Evolutionary conservation across 2,888 invertebrate genomes (phyloP), one percentile per base, ranked within the genome.

Genomic region (Diabrotica balteata): DNA sequence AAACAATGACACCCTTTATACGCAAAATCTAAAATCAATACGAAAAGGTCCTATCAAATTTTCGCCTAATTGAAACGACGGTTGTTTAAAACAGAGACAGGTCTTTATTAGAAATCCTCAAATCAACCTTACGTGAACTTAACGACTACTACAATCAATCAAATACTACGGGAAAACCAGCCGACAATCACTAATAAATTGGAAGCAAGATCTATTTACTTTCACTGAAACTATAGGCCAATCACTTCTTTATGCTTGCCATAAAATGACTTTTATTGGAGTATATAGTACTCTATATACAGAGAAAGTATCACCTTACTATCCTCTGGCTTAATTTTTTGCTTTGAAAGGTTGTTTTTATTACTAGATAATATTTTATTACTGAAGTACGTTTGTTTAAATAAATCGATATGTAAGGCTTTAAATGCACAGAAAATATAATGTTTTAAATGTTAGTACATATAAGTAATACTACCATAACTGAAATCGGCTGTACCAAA

Each of bases 131-230:
- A 64, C 64, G 52, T 54, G 62, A 62, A 59, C 47, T 45, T 64
- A 64, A 32, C 32, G 46, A 59, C 59, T 11, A 45, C 50, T 52
- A 50, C 10, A 47, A 50, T 58, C 57, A 63, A 63, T 63, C 63
- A 57, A 64, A 51, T 58, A 17, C 59, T 53, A 44, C 6, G 52
- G 59, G 52, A 17, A 64, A 59, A 64, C 47, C 43, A 59, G 44
- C 47, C 55, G 46, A 52, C 53, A 43, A 52, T 64, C 49, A 46
- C 7, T 50, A 51, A 51, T 60, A 22, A 61, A 50, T 61, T 63
- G 49, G 5, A 55, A 63, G 43, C 50, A 17, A n/a, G 43, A 47
- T 64, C n/a, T 53, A 49, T 58, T 62, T 59, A 63, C 67, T 67
- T 67, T 67, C 67, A 67, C 67, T 53, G 8, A 7, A 43, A 11